Evolutionary conservation across 2,113 vertebrate genomes (phyloP).

Genomic region (Pantherophis guttatus): DNA sequence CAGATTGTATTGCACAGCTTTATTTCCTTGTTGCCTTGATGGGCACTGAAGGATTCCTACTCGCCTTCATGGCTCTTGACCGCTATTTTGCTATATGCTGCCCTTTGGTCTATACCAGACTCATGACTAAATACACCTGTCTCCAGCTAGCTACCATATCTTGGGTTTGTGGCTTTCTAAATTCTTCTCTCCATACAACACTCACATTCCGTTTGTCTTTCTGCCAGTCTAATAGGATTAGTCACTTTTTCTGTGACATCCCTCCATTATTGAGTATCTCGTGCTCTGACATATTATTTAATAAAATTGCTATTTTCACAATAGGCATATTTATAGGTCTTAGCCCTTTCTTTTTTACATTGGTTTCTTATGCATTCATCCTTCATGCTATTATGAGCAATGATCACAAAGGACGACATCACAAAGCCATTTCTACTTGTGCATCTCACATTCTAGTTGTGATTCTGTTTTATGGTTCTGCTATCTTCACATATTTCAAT

Average conservation of each 20-base stretch:
- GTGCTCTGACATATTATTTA: conserved; percentile 11
- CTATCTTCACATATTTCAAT: conserved; percentile 45
- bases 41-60: conserved; percentile 19
- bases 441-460: conserved; percentile 39
- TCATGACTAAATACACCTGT: conserved; percentile 21
- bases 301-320: conserved; percentile 34
- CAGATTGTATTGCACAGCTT: conserved; percentile 32
- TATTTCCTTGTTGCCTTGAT: conserved; percentile 21
- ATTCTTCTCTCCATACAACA: conserved; percentile 17
- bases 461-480: conserved; percentile 42
- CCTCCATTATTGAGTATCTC: conserved; percentile 9
- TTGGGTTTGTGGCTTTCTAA: background rate
- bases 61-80: conserved; percentile 40
- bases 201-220: conserved; percentile 9
- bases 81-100: conserved; percentile 35
- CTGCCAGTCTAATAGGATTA: background rate
- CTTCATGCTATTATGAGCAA: conserved; percentile 11
- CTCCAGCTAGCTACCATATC: background rate
- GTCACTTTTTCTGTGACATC: background rate
- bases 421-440: conserved; percentile 37
- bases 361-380: conserved; percentile 36
- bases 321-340: conserved; percentile 33
- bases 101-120: background rate
- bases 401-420: background rate
- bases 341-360: conserved; percentile 23